These are phyloP conservation scores for Telmatochromis brichardi DNA, from an alignment of 2,113 vertebrate species.

Conservation along the genomic window DNA sequence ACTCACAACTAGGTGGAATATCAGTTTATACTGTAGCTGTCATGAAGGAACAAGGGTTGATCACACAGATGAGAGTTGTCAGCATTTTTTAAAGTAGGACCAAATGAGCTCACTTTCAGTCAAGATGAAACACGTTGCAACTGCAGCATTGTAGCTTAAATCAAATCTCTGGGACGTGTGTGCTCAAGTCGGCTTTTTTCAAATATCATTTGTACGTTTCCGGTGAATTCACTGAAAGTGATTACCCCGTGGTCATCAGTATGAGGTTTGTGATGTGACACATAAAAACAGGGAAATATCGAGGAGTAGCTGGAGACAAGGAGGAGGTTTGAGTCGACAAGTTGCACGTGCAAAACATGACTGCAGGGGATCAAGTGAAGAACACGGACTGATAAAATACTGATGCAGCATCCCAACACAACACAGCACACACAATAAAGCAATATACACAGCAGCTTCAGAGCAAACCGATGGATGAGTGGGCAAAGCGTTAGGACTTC, in stretches of 20 bases:
- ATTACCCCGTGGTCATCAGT: neutral
- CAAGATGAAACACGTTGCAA: neutral
- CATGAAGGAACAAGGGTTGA: conserved; percentile 35
- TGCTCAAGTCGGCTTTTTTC: neutral
- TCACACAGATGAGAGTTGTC: neutral
- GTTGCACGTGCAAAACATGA: neutral
- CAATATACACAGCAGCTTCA: conserved; percentile 13
- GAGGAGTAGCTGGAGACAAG: neutral
- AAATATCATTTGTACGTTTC: neutral
- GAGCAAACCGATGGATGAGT: neutral
- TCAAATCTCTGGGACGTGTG: neutral
- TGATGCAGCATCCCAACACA: neutral
- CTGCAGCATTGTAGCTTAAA: neutral
- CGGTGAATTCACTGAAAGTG: conserved; percentile 33
- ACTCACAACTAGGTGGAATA: neutral
- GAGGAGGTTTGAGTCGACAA: neutral
- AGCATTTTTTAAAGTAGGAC: neutral
- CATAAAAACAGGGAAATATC: neutral
- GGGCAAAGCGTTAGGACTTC: neutral
- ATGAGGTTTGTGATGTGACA: neutral
- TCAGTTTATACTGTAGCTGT: conserved; percentile 51
- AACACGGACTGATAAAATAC: neutral
- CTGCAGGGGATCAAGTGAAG: neutral
- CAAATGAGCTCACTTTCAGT: conserved; percentile 37
- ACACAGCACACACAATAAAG: conserved; percentile 17